Conservation (phyloP, 53 echinoderm and acorn worm genomes). For the Zoroaster sp. region DNA sequence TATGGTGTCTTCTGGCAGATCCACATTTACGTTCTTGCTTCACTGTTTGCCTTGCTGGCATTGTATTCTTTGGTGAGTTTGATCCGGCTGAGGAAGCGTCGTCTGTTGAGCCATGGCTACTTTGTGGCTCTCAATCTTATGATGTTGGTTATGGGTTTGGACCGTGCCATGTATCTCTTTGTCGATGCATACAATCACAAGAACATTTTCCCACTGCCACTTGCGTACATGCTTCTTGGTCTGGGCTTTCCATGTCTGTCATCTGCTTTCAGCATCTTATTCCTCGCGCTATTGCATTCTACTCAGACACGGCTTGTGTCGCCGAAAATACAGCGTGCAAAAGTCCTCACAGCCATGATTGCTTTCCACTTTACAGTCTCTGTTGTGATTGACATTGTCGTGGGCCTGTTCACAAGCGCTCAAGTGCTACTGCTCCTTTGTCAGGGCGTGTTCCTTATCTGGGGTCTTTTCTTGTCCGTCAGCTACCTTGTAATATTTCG, state of each 20-base stretch:
- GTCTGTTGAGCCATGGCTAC: constrained; percentile 86
- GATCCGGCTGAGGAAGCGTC: constrained; percentile 67
- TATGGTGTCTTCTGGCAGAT: constrained; percentile 80
- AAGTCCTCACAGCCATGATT: constrained; percentile 73
- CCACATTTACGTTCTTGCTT: constrained; percentile 84
- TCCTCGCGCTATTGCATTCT: constrained; percentile 87
- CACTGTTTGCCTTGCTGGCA: constrained; percentile 80
- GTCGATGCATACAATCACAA: constrained; percentile 96
- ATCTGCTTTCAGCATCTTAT: constrained; percentile 95
- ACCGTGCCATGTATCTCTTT: constrained; percentile 84
- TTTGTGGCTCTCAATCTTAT: constrained; percentile 88
- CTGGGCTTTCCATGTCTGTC: constrained; percentile 96
- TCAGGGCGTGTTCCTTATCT: constrained; percentile 85
- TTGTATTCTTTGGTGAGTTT: constrained; percentile 86
- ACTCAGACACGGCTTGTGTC: constrained; percentile 84
- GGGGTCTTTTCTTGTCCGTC: constrained; percentile 84
- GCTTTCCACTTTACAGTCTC: constrained; percentile 80
- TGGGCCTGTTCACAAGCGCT: constrained; percentile 68
- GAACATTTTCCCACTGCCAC: constrained; percentile 63
- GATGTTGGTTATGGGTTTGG: constrained; percentile 79
- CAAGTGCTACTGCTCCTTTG: constrained; percentile 76
- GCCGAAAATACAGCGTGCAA: constrained; percentile 77
- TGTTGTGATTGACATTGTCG: constrained; percentile 75
- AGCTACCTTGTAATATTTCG: constrained; percentile 92
- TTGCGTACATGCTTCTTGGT: constrained; percentile 87